Evolutionary conservation across 2,888 invertebrate genomes (phyloP).

Genomic region (Parelbella ahira): DNA sequence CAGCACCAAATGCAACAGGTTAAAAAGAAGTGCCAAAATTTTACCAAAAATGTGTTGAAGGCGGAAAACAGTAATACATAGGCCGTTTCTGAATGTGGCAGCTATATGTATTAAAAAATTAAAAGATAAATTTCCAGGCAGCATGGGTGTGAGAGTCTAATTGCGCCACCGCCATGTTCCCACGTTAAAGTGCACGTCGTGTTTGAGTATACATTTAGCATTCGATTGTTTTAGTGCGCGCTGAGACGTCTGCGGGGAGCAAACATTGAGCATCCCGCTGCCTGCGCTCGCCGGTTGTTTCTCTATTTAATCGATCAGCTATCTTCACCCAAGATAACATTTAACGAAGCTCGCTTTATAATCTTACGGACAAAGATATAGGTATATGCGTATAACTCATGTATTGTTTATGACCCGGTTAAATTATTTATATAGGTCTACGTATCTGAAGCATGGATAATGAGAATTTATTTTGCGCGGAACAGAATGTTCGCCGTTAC

Average conservation of each 20-base stretch:
- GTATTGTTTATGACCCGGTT: background rate
- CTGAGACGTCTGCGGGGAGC: slow-evolving; percentile 67
- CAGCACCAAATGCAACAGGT: too few species aligned
- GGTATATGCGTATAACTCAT: too few species aligned
- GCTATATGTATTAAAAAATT: too few species aligned
- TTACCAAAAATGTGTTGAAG: too few species aligned
- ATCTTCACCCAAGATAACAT: slow-evolving; percentile 2
- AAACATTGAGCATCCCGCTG: slow-evolving; percentile 67
- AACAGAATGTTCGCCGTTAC: slow-evolving; percentile 52
- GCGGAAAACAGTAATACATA: too few species aligned
- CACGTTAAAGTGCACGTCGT: slow-evolving; percentile 74
- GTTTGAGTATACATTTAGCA: slow-evolving; percentile 76
- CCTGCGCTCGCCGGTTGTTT: slow-evolving; percentile 25
- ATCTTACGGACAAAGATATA: background rate
- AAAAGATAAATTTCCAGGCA: slow-evolving; percentile 40
- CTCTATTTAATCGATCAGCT: slow-evolving; percentile 19
- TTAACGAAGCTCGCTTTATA: background rate
- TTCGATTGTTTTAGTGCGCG: slow-evolving; percentile 79
- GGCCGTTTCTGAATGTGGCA: too few species aligned
- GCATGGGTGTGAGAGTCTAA: slow-evolving; percentile 47
- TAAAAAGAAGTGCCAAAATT: too few species aligned
- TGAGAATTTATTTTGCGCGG: slow-evolving; percentile 44
- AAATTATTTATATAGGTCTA: slow-evolving; percentile 31
- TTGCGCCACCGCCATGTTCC: slow-evolving; percentile 73
- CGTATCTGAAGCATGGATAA: slow-evolving; percentile 48